Percentiles rank a stretch among this genome's conserved stretches.
Evolutionary conservation across 1,140 invertebrate species (phyloP).

Genomic region (Halictus rubicundus): DNA sequence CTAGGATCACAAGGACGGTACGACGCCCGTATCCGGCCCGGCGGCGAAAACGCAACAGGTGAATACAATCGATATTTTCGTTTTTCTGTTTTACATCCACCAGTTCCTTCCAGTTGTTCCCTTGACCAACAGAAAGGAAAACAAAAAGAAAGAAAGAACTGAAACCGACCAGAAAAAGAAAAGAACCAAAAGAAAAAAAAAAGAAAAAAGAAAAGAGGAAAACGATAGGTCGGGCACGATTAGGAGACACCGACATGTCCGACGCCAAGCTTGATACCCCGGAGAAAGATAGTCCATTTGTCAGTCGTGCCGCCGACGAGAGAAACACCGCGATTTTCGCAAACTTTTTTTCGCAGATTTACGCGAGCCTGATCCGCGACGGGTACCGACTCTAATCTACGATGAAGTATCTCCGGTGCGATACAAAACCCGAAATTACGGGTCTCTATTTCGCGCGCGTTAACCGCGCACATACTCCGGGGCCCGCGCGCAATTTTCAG

Average conservation of each 20-base stretch:
- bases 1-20: slow-evolving; percentile 93
- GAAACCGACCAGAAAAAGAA: slow-evolving; percentile 27
- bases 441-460: too few relatives aligned
- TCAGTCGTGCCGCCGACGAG: background rate
- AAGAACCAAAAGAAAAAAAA: too few relatives aligned
- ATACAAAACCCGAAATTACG: too few relatives aligned
- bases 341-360: too few relatives aligned
- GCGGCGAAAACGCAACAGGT: slow-evolving; percentile 96
- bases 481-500: too few relatives aligned
- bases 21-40: slow-evolving; percentile 95
- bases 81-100: slow-evolving; percentile 31
- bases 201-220: too few relatives aligned
- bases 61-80: slow-evolving; percentile 79
- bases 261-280: background rate
- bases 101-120: slow-evolving; percentile 33
- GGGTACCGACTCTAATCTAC: too few relatives aligned
- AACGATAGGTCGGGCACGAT: too few relatives aligned
- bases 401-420: too few relatives aligned
- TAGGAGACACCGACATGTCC: too few relatives aligned
- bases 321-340: background rate
- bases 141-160: background rate
- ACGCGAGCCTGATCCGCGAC: too few relatives aligned
- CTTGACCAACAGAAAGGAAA: slow-evolving; percentile 39
- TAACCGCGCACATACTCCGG: too few relatives aligned
- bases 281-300: background rate